These are phyloP conservation scores for Bombus waltoni DNA, from an alignment of 1,140 invertebrate genomes.

Conservation along the genomic window DNA sequence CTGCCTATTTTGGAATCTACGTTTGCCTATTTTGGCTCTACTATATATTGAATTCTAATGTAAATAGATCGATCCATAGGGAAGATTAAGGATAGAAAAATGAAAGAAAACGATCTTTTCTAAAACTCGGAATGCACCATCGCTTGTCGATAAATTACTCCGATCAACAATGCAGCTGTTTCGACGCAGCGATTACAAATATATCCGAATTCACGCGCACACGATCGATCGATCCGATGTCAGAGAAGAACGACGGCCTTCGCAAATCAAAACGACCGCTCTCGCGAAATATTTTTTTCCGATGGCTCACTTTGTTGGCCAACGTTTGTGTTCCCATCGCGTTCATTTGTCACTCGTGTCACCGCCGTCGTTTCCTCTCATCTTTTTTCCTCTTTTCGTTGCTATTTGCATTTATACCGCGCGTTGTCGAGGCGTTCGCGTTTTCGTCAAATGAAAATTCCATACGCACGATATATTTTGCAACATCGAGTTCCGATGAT, in stretches of 20 bases:
- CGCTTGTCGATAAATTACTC: not conserved
- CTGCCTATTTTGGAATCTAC: too few species aligned
- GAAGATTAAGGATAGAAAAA: too few species aligned
- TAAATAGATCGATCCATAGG: too few species aligned
- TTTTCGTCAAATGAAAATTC: not conserved
- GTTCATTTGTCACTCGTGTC: slow-evolving; percentile 1
- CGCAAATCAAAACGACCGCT: too few species aligned
- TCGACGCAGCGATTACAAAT: not conserved
- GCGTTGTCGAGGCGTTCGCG: not conserved
- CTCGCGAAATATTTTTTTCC: not conserved
- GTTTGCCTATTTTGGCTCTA: too few species aligned
- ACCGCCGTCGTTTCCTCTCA: not conserved
- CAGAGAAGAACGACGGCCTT: not conserved
- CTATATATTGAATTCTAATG: too few species aligned
- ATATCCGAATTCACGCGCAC: not conserved
- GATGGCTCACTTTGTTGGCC: not conserved
- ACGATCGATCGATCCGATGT: not conserved
- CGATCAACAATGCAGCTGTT: not conserved
- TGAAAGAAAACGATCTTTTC: too few species aligned
- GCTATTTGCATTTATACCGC: slow-evolving; percentile 8
- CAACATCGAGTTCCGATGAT: not conserved
- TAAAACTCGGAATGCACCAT: too few species aligned
- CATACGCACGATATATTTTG: not conserved
- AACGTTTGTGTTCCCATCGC: too few species aligned
- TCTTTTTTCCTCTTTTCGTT: not conserved